Percentiles rank a stretch among this genome's conserved stretches.
Evolutionary conservation across 2,113 vertebrate species (phyloP).

Genomic region (Perognathus longimembris): DNA sequence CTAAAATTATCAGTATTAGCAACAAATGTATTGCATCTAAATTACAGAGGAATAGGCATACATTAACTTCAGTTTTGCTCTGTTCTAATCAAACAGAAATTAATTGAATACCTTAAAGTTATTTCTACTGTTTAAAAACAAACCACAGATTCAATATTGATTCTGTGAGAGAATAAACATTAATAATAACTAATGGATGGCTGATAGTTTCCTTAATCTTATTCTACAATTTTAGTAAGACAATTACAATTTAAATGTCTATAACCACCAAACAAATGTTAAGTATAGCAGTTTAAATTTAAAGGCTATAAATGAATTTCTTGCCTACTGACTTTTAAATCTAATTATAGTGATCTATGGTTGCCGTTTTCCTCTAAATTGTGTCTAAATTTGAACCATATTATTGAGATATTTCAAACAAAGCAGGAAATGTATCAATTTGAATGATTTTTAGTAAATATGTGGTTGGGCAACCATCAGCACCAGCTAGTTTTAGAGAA

Average conservation of each 20-base stretch:
- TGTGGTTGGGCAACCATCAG: neutral
- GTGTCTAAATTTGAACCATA: too few relatives aligned
- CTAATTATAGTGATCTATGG: neutral
- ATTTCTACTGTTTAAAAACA: neutral
- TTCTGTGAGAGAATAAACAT: neutral
- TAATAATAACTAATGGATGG: neutral
- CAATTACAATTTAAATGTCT: neutral
- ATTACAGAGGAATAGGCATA: neutral
- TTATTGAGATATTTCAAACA: neutral
- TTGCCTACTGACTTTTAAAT: neutral
- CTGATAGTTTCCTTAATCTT: neutral
- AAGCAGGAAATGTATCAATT: neutral
- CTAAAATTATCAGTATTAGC: too few relatives aligned
- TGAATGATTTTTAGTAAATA: neutral
- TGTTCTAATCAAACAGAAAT: too few relatives aligned
- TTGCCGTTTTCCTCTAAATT: too few relatives aligned
- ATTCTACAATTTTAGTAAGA: neutral
- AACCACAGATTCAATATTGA: neutral
- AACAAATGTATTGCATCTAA: too few relatives aligned
- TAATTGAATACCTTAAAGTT: neutral
- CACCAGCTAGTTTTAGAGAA: neutral
- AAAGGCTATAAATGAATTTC: neutral
- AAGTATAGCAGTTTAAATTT: neutral
- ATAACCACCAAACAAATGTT: neutral
- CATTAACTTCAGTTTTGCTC: neutral